Evolutionary conservation across 1,140 invertebrate species (phyloP).

Genomic region (Hycleus cichorii): DNA sequence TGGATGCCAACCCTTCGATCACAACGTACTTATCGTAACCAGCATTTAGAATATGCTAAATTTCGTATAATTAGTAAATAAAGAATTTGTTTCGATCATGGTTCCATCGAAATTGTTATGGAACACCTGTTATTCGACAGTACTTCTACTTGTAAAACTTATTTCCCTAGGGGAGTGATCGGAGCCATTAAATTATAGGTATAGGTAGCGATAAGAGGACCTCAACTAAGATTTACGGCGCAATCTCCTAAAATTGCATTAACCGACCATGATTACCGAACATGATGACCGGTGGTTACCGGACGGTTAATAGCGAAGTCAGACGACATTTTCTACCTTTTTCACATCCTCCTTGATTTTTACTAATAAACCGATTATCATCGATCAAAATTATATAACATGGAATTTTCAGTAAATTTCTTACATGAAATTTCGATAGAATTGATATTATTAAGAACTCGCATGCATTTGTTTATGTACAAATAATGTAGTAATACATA

Average conservation of each 20-base stretch:
- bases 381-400: too few relatives aligned
- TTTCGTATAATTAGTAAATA: too few relatives aligned
- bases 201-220: slow-evolving; percentile 20
- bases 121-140: slow-evolving; percentile 11
- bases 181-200: slow-evolving; percentile 22
- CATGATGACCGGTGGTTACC: slow-evolving; percentile 18
- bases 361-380: too few relatives aligned
- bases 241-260: slow-evolving; percentile 24
- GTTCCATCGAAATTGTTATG: too few relatives aligned
- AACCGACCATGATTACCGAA: slow-evolving; percentile 16
- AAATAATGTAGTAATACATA: slow-evolving; percentile 18
- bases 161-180: slow-evolving; percentile 23
- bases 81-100: too few relatives aligned
- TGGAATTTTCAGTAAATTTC: too few relatives aligned
- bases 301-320: slow-evolving; percentile 8
- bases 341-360: too few relatives aligned
- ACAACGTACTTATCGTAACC: slow-evolving; percentile 2
- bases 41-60: too few relatives aligned
- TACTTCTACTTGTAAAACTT: slow-evolving; percentile 14
- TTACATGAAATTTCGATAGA: too few relatives aligned
- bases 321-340: too few relatives aligned
- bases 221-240: slow-evolving; percentile 19
- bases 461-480: slow-evolving; percentile 18
- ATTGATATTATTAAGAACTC: neutral
- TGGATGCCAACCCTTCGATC: slow-evolving; percentile 18